Evolutionary conservation across 2,888 invertebrate species (phyloP).

Genomic region (Drosophila hawaiiensis): DNA sequence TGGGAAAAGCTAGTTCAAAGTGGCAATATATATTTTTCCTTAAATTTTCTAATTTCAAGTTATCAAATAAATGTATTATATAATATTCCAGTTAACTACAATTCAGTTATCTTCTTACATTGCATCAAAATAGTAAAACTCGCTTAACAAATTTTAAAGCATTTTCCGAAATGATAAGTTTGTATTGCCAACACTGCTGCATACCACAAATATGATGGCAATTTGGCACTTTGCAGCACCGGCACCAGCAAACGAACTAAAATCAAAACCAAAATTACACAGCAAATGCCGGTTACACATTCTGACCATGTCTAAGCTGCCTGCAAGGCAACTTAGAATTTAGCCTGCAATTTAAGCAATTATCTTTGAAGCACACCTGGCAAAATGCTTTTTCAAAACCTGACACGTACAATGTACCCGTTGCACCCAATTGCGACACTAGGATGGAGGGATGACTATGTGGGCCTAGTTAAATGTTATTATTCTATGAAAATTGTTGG

Average conservation of each 20-base stretch:
- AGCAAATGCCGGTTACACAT: slow-evolving; percentile 37
- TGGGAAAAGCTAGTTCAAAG: too few relatives aligned
- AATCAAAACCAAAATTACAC: slow-evolving; percentile 43
- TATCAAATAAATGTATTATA: not conserved
- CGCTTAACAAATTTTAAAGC: not conserved
- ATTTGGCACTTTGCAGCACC: slow-evolving; percentile 58
- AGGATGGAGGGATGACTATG: not conserved
- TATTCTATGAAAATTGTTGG: slow-evolving; percentile 35
- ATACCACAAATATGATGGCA: slow-evolving; percentile 56
- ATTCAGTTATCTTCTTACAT: not conserved
- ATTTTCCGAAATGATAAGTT: too few relatives aligned
- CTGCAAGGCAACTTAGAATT: slow-evolving; percentile 53
- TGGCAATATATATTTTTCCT: not conserved
- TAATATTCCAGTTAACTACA: not conserved
- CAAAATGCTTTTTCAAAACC: slow-evolving; percentile 49
- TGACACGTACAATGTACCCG: slow-evolving; percentile 52
- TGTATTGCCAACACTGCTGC: slow-evolving; percentile 20
- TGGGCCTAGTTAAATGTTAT: slow-evolving; percentile 35
- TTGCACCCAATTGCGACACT: not conserved
- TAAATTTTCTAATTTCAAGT: not conserved
- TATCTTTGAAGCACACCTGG: slow-evolving; percentile 60
- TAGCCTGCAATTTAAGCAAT: slow-evolving; percentile 72
- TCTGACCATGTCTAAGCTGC: slow-evolving; percentile 24
- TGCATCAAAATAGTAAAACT: not conserved
- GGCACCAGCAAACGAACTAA: slow-evolving; percentile 29